Conservation (phyloP, 2,797 vertebrate species). For the Sebastes ruberrimus region DNA sequence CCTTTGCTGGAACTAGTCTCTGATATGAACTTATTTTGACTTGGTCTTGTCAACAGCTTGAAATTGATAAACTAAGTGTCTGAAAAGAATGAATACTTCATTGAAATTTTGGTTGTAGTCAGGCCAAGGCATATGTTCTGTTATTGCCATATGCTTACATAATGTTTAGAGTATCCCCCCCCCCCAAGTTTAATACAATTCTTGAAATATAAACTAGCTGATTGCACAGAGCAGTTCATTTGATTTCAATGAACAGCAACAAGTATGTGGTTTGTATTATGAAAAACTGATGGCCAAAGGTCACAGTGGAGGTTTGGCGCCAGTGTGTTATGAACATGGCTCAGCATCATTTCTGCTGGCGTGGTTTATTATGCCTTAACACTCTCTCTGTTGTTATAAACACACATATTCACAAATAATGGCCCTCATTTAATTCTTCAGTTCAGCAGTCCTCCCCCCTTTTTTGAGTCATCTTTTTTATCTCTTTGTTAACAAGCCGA, state of each 20-base stretch:
- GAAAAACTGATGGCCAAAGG: neutral
- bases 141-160: neutral
- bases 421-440: neutral
- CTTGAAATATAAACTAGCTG: neutral
- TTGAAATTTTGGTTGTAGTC: neutral
- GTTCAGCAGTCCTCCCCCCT: neutral
- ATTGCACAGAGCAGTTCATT: neutral
- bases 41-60: neutral
- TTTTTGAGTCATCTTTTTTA: slow-evolving; percentile 49
- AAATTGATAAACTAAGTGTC: neutral
- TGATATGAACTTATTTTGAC: neutral
- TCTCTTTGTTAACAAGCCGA: slow-evolving; percentile 9
- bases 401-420: neutral
- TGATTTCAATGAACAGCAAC: neutral
- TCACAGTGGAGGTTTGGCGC: neutral
- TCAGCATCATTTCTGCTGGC: neutral
- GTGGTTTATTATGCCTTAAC: neutral
- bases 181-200: neutral
- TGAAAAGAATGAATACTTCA: neutral
- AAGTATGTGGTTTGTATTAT: neutral
- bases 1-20: neutral
- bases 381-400: neutral
- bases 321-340: neutral
- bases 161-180: neutral
- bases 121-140: neutral